Evolutionary conservation across 37 sponge, comb jelly and placozoan genomes (phyloP).

Genomic region (Ephydatia muelleri): DNA sequence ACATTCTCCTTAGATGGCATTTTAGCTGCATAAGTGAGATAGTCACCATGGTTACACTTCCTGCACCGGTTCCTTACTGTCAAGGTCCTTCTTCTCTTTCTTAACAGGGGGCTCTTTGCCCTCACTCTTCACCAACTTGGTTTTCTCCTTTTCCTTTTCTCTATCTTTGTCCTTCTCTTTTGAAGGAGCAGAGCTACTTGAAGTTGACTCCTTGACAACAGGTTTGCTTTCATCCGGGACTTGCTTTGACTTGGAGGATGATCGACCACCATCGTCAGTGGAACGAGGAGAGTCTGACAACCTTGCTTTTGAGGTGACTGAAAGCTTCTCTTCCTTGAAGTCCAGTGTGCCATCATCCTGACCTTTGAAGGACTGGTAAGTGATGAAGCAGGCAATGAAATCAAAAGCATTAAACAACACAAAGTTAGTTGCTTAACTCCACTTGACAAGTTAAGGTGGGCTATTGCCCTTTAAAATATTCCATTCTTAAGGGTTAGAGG

Average conservation of each 20-base stretch:
- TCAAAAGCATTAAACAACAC: too few species aligned
- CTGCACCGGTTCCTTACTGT: not conserved
- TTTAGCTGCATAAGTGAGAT: not conserved
- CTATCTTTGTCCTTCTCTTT: constrained; percentile 20
- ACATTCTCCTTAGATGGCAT: not conserved
- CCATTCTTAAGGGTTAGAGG: too few species aligned
- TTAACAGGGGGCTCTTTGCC: not conserved
- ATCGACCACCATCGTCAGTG: not conserved
- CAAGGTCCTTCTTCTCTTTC: not conserved
- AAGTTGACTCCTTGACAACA: not conserved
- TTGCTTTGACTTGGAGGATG: not conserved
- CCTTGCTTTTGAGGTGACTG: not conserved
- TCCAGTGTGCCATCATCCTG: not conserved
- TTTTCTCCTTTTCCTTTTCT: constrained; percentile 13
- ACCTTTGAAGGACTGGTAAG: not conserved
- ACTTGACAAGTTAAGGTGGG: too few species aligned
- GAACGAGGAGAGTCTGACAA: not conserved
- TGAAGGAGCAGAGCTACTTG: not conserved
- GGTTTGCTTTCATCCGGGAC: not conserved
- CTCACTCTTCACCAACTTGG: not conserved
- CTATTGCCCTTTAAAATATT: too few species aligned
- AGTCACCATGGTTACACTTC: not conserved
- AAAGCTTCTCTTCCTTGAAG: not conserved
- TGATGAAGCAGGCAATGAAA: too few species aligned
- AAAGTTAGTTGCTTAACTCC: too few species aligned